These are phyloP conservation scores for Chionis minor DNA, from an alignment of 2,113 vertebrate species.

Conservation along the genomic window DNA sequence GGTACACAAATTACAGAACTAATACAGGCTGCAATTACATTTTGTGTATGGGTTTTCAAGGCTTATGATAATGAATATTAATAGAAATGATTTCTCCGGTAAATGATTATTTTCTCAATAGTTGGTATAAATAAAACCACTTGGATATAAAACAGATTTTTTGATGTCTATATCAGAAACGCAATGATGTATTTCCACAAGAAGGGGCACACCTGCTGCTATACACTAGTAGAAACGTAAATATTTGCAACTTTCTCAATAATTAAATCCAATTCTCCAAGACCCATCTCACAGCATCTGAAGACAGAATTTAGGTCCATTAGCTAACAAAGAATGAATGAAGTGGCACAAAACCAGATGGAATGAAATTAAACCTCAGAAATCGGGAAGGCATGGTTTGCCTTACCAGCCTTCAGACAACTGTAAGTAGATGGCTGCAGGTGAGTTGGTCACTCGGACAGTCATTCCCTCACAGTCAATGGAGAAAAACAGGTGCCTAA, in stretches of 20 bases:
- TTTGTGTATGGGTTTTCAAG: neutral
- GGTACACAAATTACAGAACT: neutral
- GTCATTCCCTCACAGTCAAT: neutral
- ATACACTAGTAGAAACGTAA: slow-evolving; percentile 1
- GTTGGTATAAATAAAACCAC: slow-evolving; percentile 20
- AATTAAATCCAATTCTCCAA: slow-evolving; percentile 17
- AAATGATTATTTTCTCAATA: slow-evolving; percentile 45
- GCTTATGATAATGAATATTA: slow-evolving; percentile 50
- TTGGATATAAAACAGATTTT: slow-evolving; percentile 27
- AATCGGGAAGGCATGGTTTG: neutral
- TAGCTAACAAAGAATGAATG: neutral
- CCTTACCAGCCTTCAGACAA: neutral
- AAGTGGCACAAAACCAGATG: neutral
- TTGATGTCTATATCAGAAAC: slow-evolving; percentile 10
- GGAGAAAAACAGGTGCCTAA: neutral
- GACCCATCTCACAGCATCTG: neutral
- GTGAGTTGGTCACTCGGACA: neutral
- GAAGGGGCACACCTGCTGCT: slow-evolving; percentile 34
- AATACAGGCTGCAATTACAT: slow-evolving; percentile 3
- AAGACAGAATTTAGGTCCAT: neutral
- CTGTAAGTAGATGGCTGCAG: neutral
- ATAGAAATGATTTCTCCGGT: neutral
- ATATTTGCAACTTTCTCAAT: slow-evolving; percentile 24
- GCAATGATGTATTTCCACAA: neutral
- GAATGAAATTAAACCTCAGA: neutral